These are phyloP conservation scores for Sinohyriopsis cumingii DNA, from an alignment of 2,888 invertebrate species.

Conservation along the genomic window DNA sequence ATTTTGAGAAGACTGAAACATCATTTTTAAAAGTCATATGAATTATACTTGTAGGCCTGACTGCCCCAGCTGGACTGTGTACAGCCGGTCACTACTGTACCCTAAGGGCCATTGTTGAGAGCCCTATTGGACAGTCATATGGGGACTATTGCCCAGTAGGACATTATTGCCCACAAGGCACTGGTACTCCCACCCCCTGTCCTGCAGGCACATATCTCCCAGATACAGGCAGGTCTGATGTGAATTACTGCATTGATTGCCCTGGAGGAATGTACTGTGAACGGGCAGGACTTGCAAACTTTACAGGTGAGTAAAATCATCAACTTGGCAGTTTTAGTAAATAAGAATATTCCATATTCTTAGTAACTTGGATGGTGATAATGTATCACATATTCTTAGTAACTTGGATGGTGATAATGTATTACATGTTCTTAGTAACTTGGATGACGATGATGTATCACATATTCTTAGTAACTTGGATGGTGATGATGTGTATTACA, in stretches of 20 bases:
- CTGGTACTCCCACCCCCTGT: conserved; percentile 60
- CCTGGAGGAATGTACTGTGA: conserved; percentile 65
- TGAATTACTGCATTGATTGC: conserved; percentile 61
- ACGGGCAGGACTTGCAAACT: conserved; percentile 55
- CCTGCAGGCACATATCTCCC: conserved; percentile 64
- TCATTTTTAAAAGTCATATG: background rate
- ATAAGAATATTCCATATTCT: too few relatives aligned
- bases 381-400: too few relatives aligned
- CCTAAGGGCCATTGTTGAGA: conserved; percentile 44
- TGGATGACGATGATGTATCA: too few relatives aligned
- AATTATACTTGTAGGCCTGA: conserved; percentile 45
- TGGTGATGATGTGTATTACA: too few relatives aligned
- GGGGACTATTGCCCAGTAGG: conserved; percentile 66
- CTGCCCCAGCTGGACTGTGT: conserved; percentile 58
- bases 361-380: too few relatives aligned
- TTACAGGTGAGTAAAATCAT: conserved; percentile 49
- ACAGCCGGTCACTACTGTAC: conserved; percentile 58
- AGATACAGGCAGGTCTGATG: conserved; percentile 37
- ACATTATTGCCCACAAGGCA: conserved; percentile 63
- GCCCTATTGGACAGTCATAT: conserved; percentile 50
- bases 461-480: too few relatives aligned
- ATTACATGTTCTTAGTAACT: too few relatives aligned
- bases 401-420: too few relatives aligned
- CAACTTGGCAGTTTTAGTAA: background rate
- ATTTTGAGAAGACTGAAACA: background rate